Evolutionary conservation across 64 coral and sea anemone species (phyloP).

Genomic region (Exaiptasia diaphana): DNA sequence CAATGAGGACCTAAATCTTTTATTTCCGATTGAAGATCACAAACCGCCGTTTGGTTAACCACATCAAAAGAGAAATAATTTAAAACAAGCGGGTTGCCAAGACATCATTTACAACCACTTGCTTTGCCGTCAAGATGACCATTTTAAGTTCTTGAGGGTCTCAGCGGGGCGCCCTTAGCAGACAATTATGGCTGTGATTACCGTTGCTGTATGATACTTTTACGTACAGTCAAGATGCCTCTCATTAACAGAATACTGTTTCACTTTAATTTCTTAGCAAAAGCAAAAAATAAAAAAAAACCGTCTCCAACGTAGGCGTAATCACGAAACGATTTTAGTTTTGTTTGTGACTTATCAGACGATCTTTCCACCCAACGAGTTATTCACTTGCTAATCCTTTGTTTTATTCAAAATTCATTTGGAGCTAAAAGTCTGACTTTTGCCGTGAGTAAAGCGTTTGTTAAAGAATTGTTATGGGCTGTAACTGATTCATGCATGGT

Average conservation of each 20-base stretch:
- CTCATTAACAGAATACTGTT: too few species aligned
- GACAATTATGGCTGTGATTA: not conserved
- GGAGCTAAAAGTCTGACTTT: too few species aligned
- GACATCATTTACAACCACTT: not conserved
- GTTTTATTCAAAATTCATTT: conserved; percentile 8
- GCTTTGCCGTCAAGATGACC: not conserved
- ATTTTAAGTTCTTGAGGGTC: not conserved
- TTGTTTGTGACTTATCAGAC: not conserved
- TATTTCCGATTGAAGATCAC: not conserved
- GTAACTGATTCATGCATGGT: too few species aligned
- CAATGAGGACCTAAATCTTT: not conserved
- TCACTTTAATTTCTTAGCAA: too few species aligned
- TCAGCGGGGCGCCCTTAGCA: conserved; percentile 6
- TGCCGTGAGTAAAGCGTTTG: too few species aligned
- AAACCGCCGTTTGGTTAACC: not conserved
- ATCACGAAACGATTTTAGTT: too few species aligned
- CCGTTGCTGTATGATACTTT: not conserved
- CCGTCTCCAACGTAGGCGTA: too few species aligned
- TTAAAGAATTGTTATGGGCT: conserved; percentile 34
- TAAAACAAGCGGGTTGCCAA: conserved; percentile 10
- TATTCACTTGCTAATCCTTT: not conserved
- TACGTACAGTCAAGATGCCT: too few species aligned
- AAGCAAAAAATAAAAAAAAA: too few species aligned
- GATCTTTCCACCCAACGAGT: conserved; percentile 7
- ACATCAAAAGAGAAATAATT: not conserved